A percentile compares a stretch with the other conserved stretches of the same genome.
Conservation (phyloP, 1,140 invertebrate species). For the Sinella curviseta region DNA sequence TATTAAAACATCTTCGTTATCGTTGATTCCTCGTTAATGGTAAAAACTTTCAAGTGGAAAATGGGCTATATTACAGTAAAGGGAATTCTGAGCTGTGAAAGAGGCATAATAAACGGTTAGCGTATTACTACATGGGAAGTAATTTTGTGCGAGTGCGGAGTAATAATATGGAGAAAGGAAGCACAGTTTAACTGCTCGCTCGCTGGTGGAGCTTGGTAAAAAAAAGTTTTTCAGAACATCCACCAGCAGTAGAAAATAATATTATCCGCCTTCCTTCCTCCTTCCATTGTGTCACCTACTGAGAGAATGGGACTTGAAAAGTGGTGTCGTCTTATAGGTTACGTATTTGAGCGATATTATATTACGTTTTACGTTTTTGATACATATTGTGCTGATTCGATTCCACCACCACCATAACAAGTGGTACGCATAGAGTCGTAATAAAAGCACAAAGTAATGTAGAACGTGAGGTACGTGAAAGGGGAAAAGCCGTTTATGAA, state of each 20-base stretch:
- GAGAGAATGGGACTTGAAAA: background rate
- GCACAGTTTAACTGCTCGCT: background rate
- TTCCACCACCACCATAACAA: background rate
- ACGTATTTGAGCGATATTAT: background rate
- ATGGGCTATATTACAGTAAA: background rate
- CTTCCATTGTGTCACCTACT: background rate
- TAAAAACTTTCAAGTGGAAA: background rate
- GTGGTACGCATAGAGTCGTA: background rate
- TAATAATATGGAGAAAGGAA: background rate
- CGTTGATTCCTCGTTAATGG: background rate
- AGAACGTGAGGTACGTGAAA: background rate
- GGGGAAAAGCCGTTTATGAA: background rate
- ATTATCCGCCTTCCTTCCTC: background rate
- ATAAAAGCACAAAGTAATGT: background rate
- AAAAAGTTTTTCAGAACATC: background rate
- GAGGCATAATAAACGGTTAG: background rate
- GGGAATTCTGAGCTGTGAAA: background rate
- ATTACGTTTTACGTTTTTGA: background rate
- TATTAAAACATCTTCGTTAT: background rate
- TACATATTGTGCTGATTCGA: background rate
- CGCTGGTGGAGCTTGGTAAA: no score
- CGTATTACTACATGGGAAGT: background rate
- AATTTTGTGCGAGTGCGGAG: background rate
- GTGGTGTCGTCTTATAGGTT: background rate
- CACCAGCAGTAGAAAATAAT: background rate